Evolutionary conservation across 1,140 invertebrate species (phyloP), one percentile per base, ranked within the genome.

Genomic region (Acromyrmex echinatior): DNA sequence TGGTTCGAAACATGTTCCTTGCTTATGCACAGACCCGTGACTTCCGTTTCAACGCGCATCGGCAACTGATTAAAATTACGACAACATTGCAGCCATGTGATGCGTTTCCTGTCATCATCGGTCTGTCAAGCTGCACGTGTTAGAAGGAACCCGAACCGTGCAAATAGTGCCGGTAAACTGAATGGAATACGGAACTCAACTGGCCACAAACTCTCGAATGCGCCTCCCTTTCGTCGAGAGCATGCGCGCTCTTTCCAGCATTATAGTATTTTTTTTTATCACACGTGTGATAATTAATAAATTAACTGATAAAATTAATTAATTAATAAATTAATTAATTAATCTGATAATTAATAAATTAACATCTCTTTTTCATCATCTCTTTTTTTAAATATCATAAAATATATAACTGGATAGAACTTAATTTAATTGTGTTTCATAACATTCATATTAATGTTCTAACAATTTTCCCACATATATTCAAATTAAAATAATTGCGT

Each of bases 121-220:
- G 21, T 12, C 25, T 1, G 45, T 10, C 65, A 10, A 5, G 9
- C n/a, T n/a, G 28, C 21, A 56, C 49, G 16, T 31, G n/a, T 10
- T n/a, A 56, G 51, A 53, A 66, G 45, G 25, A 77, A 68, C 21
- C 45, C 68, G 78, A 65, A 93, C 89, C 90, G 90, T 79, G 66
- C 92, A 91, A 92, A 93, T 92, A 90, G 91, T 93, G 86, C 90
- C 92, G 92, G 81, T 85, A 89, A 91, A 93, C 93, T 93, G 90
- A 91, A 91, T 91, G 82, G 77, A 82, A 39, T 62, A 65, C 63
- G 60, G 56, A 82, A 63, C 89, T 88, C 63, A 56, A 86, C 84
- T 87, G 70, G 79, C 89, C 87, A 85, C 82, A 86, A 91, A 85
- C 80, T 85, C 90, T 87, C 89, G 82, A 88, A 86, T 76, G 66